Evolutionary conservation across 2,888 invertebrate genomes (phyloP).

Genomic region (Heliothis peltigera): DNA sequence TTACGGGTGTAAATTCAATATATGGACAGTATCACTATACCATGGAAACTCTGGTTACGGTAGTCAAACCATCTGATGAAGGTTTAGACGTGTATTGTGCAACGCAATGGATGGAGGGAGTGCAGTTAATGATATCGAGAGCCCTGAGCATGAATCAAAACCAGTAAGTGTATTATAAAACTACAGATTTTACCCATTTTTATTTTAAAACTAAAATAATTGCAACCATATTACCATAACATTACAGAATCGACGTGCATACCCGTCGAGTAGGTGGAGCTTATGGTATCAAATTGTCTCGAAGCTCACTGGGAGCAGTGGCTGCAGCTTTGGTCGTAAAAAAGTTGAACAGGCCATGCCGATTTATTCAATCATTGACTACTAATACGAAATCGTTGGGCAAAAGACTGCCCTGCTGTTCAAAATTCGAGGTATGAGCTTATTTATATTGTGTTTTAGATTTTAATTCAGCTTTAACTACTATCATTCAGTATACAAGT

Average conservation of each 20-base stretch:
- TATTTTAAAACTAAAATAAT: too few species aligned
- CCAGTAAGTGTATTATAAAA: conserved; percentile 87
- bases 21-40: conserved; percentile 92
- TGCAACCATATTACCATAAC: too few species aligned
- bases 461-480: too few species aligned
- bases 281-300: conserved; percentile 93
- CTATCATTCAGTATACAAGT: too few species aligned
- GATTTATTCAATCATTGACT: conserved; percentile 91
- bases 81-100: conserved; percentile 91
- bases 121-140: conserved; percentile 88
- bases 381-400: conserved; percentile 90
- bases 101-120: conserved; percentile 90
- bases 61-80: conserved; percentile 92
- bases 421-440: conserved; percentile 83
- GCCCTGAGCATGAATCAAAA: conserved; percentile 89
- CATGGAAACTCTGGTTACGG: conserved; percentile 92
- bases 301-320: conserved; percentile 87
- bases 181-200: not conserved
- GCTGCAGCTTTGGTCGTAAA: conserved; percentile 91
- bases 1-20: conserved; percentile 87
- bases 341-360: conserved; percentile 90
- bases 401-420: conserved; percentile 84
- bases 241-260: conserved; percentile 91
- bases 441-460: too few species aligned
- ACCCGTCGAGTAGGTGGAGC: conserved; percentile 74